Evolutionary conservation across 2,113 vertebrate species (phyloP).

Genomic region (Perccottus glenii): DNA sequence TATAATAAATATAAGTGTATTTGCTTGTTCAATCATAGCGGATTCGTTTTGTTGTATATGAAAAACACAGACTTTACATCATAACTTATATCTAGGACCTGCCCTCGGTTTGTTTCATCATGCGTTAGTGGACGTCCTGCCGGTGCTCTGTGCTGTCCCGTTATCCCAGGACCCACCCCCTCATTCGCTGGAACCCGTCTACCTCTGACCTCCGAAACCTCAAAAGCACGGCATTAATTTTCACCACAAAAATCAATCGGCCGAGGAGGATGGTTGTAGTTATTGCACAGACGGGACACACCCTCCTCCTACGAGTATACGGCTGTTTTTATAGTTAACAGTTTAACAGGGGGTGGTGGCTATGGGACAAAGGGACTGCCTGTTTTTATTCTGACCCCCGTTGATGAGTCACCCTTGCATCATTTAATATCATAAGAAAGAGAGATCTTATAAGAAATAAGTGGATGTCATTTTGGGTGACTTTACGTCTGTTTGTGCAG

Average conservation of each 20-base stretch:
- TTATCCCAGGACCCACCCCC: slow-evolving; percentile 50
- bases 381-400: slow-evolving; percentile 35
- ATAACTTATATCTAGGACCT: slow-evolving; percentile 41
- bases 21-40: slow-evolving; percentile 50
- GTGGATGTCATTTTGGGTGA: neutral
- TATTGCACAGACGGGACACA: slow-evolving; percentile 63
- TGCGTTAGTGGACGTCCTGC: slow-evolving; percentile 12
- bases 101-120: slow-evolving; percentile 69
- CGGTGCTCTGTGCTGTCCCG: slow-evolving; percentile 13
- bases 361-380: slow-evolving; percentile 66
- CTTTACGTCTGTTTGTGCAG: too few relatives aligned
- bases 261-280: slow-evolving; percentile 61
- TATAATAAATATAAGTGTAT: slow-evolving; percentile 43
- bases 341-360: slow-evolving; percentile 51
- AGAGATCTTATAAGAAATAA: neutral
- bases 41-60: slow-evolving; percentile 44
- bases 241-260: slow-evolving; percentile 75
- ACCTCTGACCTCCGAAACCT: slow-evolving; percentile 71
- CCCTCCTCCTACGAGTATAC: slow-evolving; percentile 55
- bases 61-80: slow-evolving; percentile 58
- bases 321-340: slow-evolving; percentile 70
- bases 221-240: slow-evolving; percentile 69
- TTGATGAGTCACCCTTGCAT: slow-evolving; percentile 58
- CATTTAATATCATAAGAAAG: slow-evolving; percentile 65
- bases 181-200: slow-evolving; percentile 61